Evolutionary conservation across 35 echinoderm and acorn worm species (phyloP), one percentile per base, ranked within the genome.

Genomic region (Patiria miniata): DNA sequence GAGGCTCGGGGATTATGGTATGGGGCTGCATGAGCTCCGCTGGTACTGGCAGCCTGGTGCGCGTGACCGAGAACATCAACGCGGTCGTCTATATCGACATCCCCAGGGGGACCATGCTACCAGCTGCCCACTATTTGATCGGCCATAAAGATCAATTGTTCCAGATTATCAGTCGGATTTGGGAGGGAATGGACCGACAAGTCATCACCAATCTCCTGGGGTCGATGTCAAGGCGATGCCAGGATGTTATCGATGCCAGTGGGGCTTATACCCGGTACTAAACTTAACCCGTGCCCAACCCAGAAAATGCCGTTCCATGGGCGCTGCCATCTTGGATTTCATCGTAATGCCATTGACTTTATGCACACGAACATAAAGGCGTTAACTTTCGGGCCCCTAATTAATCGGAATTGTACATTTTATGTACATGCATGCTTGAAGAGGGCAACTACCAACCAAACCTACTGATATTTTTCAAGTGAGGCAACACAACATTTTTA

Each of bases 321-420:
- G 56, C 56, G 61, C 61, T 34, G 61, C 61, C 61, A 69, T 69
- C 61, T 69, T 69, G 26, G 22, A 69, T 60, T 60, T 60, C 28
- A 18, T 26, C 56, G 28, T 21, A 21, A 19, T 36, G 30, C 61
- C 61, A 34, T 69, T 69, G 33, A 69, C 61, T 69, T 69, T 69
- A 34, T 69, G 61, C 61, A 69, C 61, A 47, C 42, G 42, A 47
- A 47, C 42, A 47, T 47, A 12, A 47, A 47, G 12, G 42, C 42
- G 42, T 47, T 47, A 47, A 12, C 42, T 47, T 47, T 47, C 42
- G 42, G 42, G 12, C 42, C 42, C 42, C 42, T 6, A 47, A 47
- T 47, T 47, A 47, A 47, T 47, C 42, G 42, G 42, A 47, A 47
- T 47, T 47, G 42, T 47, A 6, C 12, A 12, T 47, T 47, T 47